phyloP scores from a whole-genome alignment of 2,888 invertebrate genomes.

The Tetramorium bicarinatum region DNA sequence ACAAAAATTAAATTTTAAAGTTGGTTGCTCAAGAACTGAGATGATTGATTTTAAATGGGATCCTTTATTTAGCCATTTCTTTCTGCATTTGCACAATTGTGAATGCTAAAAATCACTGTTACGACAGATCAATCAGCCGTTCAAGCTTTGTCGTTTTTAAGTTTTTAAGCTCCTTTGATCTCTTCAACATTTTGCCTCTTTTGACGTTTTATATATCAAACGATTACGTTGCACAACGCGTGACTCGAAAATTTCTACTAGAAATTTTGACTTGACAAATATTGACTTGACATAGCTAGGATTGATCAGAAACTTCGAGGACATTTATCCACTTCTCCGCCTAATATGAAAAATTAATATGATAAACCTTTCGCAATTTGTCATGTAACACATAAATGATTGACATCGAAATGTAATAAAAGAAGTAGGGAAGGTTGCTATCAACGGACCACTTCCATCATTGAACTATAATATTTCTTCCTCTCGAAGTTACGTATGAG shows the following conservation, averaged over 20 bases:
- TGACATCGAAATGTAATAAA: background rate
- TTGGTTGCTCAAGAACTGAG: background rate
- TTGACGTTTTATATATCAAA: conserved; percentile 27
- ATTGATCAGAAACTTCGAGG: background rate
- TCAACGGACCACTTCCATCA: too few species aligned
- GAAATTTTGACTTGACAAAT: background rate
- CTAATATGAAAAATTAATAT: background rate
- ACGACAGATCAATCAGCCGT: conserved; percentile 36
- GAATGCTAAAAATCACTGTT: conserved; percentile 30
- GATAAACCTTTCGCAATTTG: background rate
- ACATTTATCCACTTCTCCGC: background rate
- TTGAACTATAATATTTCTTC: too few species aligned
- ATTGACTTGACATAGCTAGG: background rate
- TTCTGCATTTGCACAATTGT: conserved; percentile 8
- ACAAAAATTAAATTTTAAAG: background rate
- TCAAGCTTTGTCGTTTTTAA: conserved; percentile 13
- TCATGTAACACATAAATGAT: background rate
- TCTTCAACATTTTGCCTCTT: conserved; percentile 2
- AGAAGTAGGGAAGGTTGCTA: background rate
- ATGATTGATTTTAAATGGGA: background rate
- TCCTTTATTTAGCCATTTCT: conserved; percentile 28
- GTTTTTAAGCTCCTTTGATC: conserved; percentile 37
- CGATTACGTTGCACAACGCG: background rate
- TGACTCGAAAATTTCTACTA: conserved; percentile 6
- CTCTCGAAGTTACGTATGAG: too few species aligned